These are phyloP conservation scores for Pteropus alecto DNA, from an alignment of 2,113 vertebrate genomes.

Conservation along the genomic window DNA sequence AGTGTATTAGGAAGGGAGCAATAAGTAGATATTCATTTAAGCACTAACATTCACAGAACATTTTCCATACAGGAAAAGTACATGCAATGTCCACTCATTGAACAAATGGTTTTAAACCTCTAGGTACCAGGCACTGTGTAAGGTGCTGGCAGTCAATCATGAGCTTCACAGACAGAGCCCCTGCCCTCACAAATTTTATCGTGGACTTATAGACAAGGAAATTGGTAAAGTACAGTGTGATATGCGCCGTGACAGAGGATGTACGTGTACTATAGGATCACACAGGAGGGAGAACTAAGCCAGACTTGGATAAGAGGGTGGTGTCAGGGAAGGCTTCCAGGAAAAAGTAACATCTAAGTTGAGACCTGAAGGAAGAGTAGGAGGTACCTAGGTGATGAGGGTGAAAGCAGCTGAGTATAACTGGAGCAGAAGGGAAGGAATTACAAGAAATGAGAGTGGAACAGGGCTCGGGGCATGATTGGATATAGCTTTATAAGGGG, in stretches of 20 bases:
- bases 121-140: background rate
- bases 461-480: background rate
- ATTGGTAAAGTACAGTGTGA: background rate
- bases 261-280: background rate
- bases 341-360: background rate
- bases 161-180: background rate
- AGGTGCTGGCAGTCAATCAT: background rate
- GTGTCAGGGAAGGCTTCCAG: background rate
- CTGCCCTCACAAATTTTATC: background rate
- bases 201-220: background rate
- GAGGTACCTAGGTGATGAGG: background rate
- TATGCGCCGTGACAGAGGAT: rapidly evolving
- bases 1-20: background rate
- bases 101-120: background rate
- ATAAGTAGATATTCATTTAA: background rate
- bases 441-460: background rate
- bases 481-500: background rate
- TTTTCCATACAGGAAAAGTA: background rate
- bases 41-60: background rate
- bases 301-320: background rate
- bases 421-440: background rate
- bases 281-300: background rate
- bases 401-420: background rate
- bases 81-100: background rate
- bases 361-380: background rate